Evolutionary conservation across 37 sponge, comb jelly and placozoan species (phyloP).

Genomic region (Cladorhizidae sp.): DNA sequence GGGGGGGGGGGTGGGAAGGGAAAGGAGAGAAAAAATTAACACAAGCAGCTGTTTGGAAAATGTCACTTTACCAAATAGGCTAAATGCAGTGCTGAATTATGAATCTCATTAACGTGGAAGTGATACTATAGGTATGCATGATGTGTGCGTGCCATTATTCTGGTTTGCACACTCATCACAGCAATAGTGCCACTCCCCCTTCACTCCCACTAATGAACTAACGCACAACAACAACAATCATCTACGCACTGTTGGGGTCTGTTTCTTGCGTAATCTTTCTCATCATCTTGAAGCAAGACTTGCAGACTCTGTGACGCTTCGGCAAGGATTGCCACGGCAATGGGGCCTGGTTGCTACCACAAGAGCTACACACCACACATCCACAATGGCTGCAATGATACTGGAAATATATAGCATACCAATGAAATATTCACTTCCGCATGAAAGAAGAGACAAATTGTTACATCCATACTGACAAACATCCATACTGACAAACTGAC

Average conservation of each 20-base stretch:
- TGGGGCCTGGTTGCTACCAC: slow-evolving; percentile 48
- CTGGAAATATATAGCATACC: slow-evolving; percentile 16
- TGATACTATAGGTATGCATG: too few relatives aligned
- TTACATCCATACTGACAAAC: background rate
- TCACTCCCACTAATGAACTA: too few relatives aligned
- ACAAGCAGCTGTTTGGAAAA: too few relatives aligned
- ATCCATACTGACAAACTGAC: background rate
- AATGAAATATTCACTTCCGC: background rate
- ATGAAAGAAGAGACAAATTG: background rate
- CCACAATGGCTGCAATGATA: slow-evolving; percentile 78
- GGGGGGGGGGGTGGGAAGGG: too few relatives aligned
- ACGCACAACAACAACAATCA: too few relatives aligned
- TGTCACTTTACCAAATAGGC: too few relatives aligned
- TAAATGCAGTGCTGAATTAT: too few relatives aligned
- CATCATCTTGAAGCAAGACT: slow-evolving; percentile 52
- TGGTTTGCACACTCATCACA: too few relatives aligned
- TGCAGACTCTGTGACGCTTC: slow-evolving; percentile 60
- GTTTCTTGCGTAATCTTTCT: slow-evolving; percentile 9
- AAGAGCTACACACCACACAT: slow-evolving; percentile 45
- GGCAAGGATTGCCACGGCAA: slow-evolving; percentile 38
- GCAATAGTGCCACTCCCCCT: too few relatives aligned
- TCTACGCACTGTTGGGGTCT: background rate
- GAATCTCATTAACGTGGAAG: too few relatives aligned
- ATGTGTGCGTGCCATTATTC: too few relatives aligned
- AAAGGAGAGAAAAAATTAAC: too few relatives aligned